Evolutionary conservation across 2,888 invertebrate genomes (phyloP).

Genomic region (Brenthis ino): DNA sequence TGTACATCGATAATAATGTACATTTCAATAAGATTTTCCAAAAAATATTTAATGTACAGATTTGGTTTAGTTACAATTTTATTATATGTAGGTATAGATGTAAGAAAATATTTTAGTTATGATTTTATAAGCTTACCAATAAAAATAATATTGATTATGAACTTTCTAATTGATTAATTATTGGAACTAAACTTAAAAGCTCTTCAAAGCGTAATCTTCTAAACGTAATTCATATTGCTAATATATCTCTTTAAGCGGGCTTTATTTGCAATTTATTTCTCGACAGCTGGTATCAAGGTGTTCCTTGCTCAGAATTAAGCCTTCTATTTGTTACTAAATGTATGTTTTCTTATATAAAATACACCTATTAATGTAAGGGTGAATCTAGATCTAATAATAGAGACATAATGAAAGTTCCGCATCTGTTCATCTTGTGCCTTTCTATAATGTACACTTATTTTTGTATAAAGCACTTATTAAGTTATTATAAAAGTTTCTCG

Average conservation of each 20-base stretch:
- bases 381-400: slow-evolving; percentile 12
- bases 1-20: no score
- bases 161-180: no score
- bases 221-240: slow-evolving; percentile 8
- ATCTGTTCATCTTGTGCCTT: slow-evolving; percentile 2
- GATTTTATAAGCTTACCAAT: no score
- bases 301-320: slow-evolving; percentile 15
- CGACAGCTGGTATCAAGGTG: slow-evolving; percentile 16
- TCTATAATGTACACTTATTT: slow-evolving; percentile 2
- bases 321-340: slow-evolving; percentile 15
- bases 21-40: no score
- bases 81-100: no score
- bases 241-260: slow-evolving; percentile 27
- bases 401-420: slow-evolving; percentile 12
- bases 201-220: slow-evolving; percentile 6
- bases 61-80: no score
- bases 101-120: no score
- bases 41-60: no score
- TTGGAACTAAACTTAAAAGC: neutral
- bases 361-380: slow-evolving; percentile 8
- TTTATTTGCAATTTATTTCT: slow-evolving; percentile 26
- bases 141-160: no score
- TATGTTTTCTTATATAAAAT: slow-evolving; percentile 17
- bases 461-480: slow-evolving; percentile 4
- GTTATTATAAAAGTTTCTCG: slow-evolving; percentile 7